These are phyloP conservation scores for Andrena hattorfiana DNA, from an alignment of 2,888 invertebrate species.

Conservation along the genomic window DNA sequence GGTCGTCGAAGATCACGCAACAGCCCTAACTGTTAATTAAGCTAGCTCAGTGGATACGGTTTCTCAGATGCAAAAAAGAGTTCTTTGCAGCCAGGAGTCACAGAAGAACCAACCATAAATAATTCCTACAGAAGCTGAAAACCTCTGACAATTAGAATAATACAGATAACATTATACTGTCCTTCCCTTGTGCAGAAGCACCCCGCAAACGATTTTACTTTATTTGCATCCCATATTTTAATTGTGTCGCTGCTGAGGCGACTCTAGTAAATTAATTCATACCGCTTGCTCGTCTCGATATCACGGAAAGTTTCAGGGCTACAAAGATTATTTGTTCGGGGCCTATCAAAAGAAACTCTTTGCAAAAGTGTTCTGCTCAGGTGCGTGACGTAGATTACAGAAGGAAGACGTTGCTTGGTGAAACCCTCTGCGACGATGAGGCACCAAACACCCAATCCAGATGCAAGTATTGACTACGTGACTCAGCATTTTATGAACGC, in stretches of 20 bases:
- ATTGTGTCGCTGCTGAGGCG: too few species aligned
- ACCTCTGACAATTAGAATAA: neutral
- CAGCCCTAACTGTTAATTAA: constrained; percentile 51
- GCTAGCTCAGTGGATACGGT: constrained; percentile 13
- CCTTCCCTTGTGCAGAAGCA: neutral
- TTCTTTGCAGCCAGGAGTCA: neutral
- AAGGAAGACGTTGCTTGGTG: constrained; percentile 13
- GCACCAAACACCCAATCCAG: constrained; percentile 62
- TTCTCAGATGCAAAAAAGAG: neutral
- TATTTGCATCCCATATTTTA: too few species aligned
- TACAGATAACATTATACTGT: neutral
- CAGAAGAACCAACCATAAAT: neutral
- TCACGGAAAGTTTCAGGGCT: too few species aligned
- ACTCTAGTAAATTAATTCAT: neutral
- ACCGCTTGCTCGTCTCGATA: too few species aligned
- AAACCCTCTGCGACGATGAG: constrained; percentile 47
- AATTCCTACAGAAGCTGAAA: neutral
- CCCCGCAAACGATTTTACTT: neutral
- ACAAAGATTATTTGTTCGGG: neutral
- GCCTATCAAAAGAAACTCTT: constrained; percentile 5
- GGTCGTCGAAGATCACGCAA: constrained; percentile 38
- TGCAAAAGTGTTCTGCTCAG: constrained; percentile 41
- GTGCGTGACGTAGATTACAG: constrained; percentile 13
- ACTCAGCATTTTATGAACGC: constrained; percentile 66
- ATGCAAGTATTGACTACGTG: constrained; percentile 69